Base-by-base conservation (phyloP, 2,888 invertebrate species). In the Synanthedon vespiformis region DNA sequence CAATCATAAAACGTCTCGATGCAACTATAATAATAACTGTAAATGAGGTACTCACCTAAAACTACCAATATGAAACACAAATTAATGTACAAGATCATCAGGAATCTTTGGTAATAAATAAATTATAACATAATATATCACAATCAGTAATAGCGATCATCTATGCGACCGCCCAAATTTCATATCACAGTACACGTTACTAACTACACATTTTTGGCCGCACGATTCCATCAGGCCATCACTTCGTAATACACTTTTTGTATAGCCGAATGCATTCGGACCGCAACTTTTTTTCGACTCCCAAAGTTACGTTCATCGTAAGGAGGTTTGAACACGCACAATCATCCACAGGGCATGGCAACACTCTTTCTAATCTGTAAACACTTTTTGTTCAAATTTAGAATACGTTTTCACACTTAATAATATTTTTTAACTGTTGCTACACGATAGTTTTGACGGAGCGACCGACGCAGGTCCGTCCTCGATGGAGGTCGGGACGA, bases 21-120 rank as follows among this genome's bases (percentile, higher is more conserved):
- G 40, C 40, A 48, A 53, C 57, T 58, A 61, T 59, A 62, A 62
- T 56, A 60, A 62, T 57, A 57, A 52, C 54, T 58, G 55, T 61
- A 59, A 62, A 61, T 48, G 62, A 52, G 22, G 59, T 64, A 86
- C 87, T 87, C 63, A 87, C 87, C 87, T 87, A 87, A 84, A 77
- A 87, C 87, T 86, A 87, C 84, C 80, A 87, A 79, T 86, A 87
- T 87, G 79, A 87, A 87, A 84, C 87, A 87, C 82, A 87, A 80
- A 80, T 80, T 85, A 82, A 87, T 87, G 78, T 86, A 87, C 76
- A 87, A 87, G 87, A 87, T 86, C 87, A 87, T 87, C 74, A 85
- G 86, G 87, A 87, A 78, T 87, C 86, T 86, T 87, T 87, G 86
- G 87, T 80, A 84, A 85, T 82, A 85, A 86, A 81, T 83, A 81